Evolutionary conservation across 2,113 vertebrate species (phyloP).

Genomic region (Cyrtonyx montezumae): DNA sequence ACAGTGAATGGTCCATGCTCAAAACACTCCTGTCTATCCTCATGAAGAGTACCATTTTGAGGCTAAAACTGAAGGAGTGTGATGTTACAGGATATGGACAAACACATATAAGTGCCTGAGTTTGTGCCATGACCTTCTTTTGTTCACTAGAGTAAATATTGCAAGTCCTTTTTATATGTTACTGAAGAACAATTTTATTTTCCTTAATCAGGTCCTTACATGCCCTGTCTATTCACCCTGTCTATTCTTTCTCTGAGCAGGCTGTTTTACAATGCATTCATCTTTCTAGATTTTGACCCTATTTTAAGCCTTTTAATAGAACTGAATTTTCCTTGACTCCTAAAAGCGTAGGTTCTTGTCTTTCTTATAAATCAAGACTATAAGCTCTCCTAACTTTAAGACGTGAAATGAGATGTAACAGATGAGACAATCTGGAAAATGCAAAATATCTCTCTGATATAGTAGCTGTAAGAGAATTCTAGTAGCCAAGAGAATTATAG

Average conservation of each 20-base stretch:
- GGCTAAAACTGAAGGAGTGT: background rate
- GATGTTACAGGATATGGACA: background rate
- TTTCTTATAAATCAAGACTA: background rate
- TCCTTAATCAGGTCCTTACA: background rate
- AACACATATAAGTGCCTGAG: background rate
- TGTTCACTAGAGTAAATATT: background rate
- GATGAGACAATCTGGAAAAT: background rate
- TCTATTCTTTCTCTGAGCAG: background rate
- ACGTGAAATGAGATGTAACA: background rate
- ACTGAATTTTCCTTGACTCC: background rate
- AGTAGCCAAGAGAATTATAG: background rate
- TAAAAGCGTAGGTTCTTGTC: background rate
- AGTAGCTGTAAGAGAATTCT: background rate
- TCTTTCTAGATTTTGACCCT: background rate
- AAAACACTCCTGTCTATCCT: accelerated
- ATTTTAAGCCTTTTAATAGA: background rate
- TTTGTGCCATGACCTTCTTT: background rate
- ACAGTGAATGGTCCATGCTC: background rate
- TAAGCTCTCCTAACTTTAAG: background rate
- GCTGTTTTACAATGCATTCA: background rate
- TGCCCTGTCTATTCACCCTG: background rate
- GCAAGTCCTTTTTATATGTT: background rate
- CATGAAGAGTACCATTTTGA: background rate
- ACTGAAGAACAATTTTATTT: background rate
- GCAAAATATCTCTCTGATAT: background rate